These are phyloP conservation scores for Drosophila malerkotliana DNA, from an alignment of 1,140 invertebrate species.

Conservation along the genomic window DNA sequence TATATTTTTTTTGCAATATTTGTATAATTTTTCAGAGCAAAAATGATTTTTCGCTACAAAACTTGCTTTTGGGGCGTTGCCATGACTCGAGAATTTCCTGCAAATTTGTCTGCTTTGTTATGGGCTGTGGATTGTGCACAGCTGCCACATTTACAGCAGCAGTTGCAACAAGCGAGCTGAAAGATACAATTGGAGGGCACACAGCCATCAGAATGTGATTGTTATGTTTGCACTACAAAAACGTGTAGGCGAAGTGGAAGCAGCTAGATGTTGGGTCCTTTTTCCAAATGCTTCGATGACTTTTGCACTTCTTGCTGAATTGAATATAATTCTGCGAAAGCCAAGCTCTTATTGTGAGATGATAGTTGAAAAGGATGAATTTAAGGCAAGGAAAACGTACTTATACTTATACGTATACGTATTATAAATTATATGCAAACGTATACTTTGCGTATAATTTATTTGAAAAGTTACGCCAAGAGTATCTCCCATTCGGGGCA, in stretches of 20 bases:
- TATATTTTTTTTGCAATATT: constrained; percentile 55
- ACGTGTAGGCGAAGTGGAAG: not conserved
- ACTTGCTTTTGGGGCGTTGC: constrained; percentile 69
- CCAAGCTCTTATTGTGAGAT: not conserved
- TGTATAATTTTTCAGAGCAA: constrained; percentile 73
- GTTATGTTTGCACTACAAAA: constrained; percentile 13
- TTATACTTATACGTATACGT: too few species aligned
- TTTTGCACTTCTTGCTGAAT: not conserved
- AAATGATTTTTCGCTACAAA: constrained; percentile 31
- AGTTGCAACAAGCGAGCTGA: not conserved
- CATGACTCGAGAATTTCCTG: constrained; percentile 75
- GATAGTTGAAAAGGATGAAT: not conserved
- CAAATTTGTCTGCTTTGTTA: constrained; percentile 48
- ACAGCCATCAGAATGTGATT: constrained; percentile 12
- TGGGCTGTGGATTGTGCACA: constrained; percentile 35
- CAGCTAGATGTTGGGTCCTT: not conserved
- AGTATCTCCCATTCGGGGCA: constrained; percentile 9
- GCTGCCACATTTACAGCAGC: constrained; percentile 40
- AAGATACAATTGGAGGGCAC: constrained; percentile 8
- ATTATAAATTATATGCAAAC: too few species aligned
- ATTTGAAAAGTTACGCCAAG: not conserved
- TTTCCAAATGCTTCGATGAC: not conserved
- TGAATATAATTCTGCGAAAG: not conserved
- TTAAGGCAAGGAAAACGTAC: not conserved
- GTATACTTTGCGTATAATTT: too few species aligned